Evolutionary conservation across 1,140 invertebrate species (phyloP).

Genomic region (Catajapyx aquilonaris): DNA sequence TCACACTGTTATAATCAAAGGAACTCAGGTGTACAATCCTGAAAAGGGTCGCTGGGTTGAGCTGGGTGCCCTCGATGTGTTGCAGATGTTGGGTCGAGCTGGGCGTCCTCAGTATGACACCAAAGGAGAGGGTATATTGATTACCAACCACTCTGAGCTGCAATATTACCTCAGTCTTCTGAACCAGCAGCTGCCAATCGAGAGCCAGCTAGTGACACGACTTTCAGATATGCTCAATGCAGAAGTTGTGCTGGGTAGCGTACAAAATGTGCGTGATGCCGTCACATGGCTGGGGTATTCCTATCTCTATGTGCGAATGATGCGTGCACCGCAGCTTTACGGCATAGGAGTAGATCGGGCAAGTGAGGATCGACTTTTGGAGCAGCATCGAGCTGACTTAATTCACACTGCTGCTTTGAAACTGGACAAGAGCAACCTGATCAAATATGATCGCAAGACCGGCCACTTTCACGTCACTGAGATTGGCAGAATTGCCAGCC

Average conservation of each 20-base stretch:
- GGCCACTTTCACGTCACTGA: conserved; percentile 88
- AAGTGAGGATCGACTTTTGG: conserved; percentile 61
- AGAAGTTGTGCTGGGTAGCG: conserved; percentile 88
- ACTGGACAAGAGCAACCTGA: conserved; percentile 74
- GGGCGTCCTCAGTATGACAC: conserved; percentile 97
- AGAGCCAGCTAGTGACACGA: conserved; percentile 63
- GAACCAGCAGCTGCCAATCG: conserved; percentile 88
- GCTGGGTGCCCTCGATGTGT: conserved; percentile 84
- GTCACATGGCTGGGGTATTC: conserved; percentile 93
- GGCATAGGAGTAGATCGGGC: conserved; percentile 62
- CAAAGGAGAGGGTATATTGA: conserved; percentile 95
- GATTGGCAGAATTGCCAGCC: conserved; percentile 88
- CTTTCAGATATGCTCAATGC: conserved; percentile 95
- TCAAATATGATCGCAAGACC: conserved; percentile 90
- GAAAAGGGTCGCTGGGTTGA: conserved; percentile 98
- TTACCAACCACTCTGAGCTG: conserved; percentile 96
- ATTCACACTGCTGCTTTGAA: conserved; percentile 88
- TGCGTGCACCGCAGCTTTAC: conserved; percentile 67
- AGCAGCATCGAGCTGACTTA: conserved; percentile 78
- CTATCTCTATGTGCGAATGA: conserved; percentile 74
- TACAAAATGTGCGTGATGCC: conserved; percentile 87
- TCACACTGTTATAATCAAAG: conserved; percentile 98
- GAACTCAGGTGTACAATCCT: conserved; percentile 95
- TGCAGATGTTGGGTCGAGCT: conserved; percentile 92
- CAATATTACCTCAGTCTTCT: conserved; percentile 95